Evolutionary conservation across 2,797 vertebrate species (phyloP).

Genomic region (Bradypodion ventrale): DNA sequence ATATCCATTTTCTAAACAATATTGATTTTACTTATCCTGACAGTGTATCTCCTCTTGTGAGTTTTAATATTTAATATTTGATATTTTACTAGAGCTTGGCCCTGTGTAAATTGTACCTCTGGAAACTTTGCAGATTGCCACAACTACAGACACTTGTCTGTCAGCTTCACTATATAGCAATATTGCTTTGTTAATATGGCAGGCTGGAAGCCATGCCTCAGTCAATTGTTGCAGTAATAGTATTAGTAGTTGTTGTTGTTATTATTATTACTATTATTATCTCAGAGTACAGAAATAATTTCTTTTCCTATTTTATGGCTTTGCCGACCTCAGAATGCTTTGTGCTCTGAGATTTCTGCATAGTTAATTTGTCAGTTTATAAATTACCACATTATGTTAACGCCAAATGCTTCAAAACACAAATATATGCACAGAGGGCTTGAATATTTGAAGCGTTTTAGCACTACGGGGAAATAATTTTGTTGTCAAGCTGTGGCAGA

Average conservation of each 20-base stretch:
- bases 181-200: constrained; percentile 48
- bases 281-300: constrained; percentile 52
- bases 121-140: constrained; percentile 23
- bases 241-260: not conserved
- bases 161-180: constrained; percentile 45
- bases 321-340: constrained; percentile 70
- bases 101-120: constrained; percentile 4
- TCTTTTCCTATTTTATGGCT: constrained; percentile 63
- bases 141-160: constrained; percentile 9
- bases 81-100: constrained; percentile 33
- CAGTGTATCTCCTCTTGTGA: constrained; percentile 42
- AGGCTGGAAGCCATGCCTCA: constrained; percentile 51
- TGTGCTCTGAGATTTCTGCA: constrained; percentile 72
- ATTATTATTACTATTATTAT: constrained; percentile 61
- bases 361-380: constrained; percentile 83
- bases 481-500: constrained; percentile 84
- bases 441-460: constrained; percentile 80
- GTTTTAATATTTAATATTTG: constrained; percentile 51
- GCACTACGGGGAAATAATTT: constrained; percentile 84
- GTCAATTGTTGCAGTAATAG: constrained; percentile 61
- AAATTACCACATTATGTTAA: constrained; percentile 81
- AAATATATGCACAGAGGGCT: constrained; percentile 80
- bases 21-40: constrained; percentile 36
- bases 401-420: constrained; percentile 79
- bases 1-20: constrained; percentile 51